These are phyloP conservation scores for Dolomedes plantarius DNA, from an alignment of 2,888 invertebrate genomes.

Conservation along the genomic window DNA sequence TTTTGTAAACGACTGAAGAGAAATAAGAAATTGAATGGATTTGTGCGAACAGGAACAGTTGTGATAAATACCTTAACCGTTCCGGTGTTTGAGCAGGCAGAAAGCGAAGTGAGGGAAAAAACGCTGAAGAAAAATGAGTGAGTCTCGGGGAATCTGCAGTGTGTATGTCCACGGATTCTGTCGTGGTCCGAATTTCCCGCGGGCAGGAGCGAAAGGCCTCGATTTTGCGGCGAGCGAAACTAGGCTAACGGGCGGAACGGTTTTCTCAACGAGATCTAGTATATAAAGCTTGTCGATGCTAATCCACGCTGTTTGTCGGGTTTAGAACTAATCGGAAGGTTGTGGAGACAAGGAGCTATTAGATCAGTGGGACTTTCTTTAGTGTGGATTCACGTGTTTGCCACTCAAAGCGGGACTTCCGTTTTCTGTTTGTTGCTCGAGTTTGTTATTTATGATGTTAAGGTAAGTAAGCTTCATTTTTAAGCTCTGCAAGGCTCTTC, in stretches of 20 bases:
- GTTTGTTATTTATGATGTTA: slow-evolving; percentile 12
- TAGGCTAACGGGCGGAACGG: slow-evolving; percentile 61
- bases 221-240: slow-evolving; percentile 30
- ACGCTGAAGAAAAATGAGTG: slow-evolving; percentile 22
- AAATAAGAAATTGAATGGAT: too few species aligned
- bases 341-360: slow-evolving; percentile 2
- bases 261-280: slow-evolving; percentile 42
- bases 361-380: slow-evolving; percentile 5
- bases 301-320: slow-evolving; percentile 55
- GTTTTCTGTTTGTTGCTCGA: not conserved
- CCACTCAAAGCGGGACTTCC: not conserved
- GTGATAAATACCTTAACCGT: slow-evolving; percentile 27
- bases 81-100: not conserved
- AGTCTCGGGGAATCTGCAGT: slow-evolving; percentile 2
- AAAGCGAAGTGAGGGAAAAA: not conserved
- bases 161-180: slow-evolving; percentile 11
- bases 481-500: not conserved
- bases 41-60: not conserved
- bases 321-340: slow-evolving; percentile 23
- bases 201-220: slow-evolving; percentile 39
- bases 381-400: slow-evolving; percentile 44
- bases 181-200: slow-evolving; percentile 40
- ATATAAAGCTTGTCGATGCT: slow-evolving; percentile 58
- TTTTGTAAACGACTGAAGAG: too few species aligned
- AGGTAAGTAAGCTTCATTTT: slow-evolving; percentile 14